Conservation (phyloP, 2,888 invertebrate genomes). For the Antheraea yamamai region DNA sequence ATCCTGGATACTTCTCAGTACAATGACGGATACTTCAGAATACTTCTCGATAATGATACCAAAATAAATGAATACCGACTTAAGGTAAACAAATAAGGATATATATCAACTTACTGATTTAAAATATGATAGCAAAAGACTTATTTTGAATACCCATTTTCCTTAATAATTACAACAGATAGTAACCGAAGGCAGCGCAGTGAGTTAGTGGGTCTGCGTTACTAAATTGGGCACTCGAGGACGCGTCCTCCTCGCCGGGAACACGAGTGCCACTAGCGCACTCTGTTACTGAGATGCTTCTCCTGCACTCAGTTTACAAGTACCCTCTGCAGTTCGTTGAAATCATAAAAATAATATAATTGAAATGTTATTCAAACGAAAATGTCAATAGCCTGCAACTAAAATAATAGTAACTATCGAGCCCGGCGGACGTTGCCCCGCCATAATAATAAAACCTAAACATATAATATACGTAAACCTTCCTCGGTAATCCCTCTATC, state of each 20-base stretch:
- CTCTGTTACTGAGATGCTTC: constrained; percentile 17
- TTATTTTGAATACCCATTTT: neutral
- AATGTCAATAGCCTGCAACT: too few relatives aligned
- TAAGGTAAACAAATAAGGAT: neutral
- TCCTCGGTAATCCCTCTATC: too few relatives aligned
- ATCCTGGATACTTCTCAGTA: neutral
- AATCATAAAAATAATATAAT: neutral
- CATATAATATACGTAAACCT: too few relatives aligned
- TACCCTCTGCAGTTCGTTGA: constrained; percentile 9
- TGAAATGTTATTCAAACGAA: neutral
- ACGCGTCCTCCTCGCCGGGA: neutral
- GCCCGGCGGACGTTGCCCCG: too few relatives aligned
- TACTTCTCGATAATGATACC: neutral
- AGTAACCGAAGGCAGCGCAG: constrained; percentile 22
- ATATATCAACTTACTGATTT: neutral
- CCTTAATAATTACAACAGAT: constrained; percentile 24
- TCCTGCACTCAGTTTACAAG: constrained; percentile 6
- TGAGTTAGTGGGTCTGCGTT: constrained; percentile 24
- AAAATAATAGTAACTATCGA: too few relatives aligned
- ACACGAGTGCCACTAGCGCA: constrained; percentile 21
- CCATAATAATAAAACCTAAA: too few relatives aligned
- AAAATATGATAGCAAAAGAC: neutral
- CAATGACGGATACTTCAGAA: too few relatives aligned
- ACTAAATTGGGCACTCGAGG: constrained; percentile 41
- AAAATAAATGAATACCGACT: neutral